Conservation (phyloP, 2,113 vertebrate species). For the Dicerorhinus sumatrensis region DNA sequence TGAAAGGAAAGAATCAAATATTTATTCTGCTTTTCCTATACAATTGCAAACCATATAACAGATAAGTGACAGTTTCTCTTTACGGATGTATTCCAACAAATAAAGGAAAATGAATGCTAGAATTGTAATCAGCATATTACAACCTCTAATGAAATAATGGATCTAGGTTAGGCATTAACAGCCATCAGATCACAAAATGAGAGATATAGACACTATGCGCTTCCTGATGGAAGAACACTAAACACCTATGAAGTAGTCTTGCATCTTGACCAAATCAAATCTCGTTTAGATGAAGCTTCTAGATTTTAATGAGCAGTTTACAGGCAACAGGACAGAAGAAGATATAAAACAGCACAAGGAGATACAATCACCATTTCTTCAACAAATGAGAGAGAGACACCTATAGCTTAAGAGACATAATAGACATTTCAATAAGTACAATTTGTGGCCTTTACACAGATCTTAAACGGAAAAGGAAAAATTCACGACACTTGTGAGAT, state of each 20-base stretch:
- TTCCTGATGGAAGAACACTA: not conserved
- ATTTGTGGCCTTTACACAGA: not conserved
- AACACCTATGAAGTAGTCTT: not conserved
- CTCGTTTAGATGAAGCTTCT: not conserved
- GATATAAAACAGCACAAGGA: not conserved
- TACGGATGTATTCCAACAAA: not conserved
- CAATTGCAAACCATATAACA: not conserved
- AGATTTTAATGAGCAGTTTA: not conserved
- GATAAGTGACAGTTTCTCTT: not conserved
- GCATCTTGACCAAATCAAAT: not conserved
- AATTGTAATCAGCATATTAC: not conserved
- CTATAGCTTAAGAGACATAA: not conserved
- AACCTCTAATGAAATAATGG: not conserved
- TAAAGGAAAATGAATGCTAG: not conserved
- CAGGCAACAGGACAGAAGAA: not conserved
- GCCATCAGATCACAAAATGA: not conserved
- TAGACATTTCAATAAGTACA: not conserved
- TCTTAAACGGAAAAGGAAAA: not conserved
- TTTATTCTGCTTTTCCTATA: not conserved
- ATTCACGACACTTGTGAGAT: not conserved
- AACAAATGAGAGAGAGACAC: not conserved
- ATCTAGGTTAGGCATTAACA: not conserved
- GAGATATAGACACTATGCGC: not conserved
- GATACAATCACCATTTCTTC: not conserved
- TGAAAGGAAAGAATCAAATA: slow-evolving; percentile 12